Evolutionary conservation across 2,797 vertebrate genomes (phyloP).

Genomic region (Monodelphis domestica): DNA sequence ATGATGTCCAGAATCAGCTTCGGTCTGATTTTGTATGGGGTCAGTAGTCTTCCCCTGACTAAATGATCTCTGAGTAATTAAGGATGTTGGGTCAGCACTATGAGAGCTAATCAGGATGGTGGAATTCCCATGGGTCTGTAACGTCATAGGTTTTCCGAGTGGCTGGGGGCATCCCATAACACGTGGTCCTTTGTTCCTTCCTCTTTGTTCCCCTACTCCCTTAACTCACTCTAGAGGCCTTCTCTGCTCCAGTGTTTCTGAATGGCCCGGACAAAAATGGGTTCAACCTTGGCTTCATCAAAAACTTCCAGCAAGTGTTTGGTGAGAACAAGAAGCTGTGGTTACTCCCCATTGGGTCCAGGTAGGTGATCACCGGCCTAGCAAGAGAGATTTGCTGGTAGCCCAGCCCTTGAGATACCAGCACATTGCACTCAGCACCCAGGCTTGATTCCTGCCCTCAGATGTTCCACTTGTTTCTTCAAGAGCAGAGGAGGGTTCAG

Average conservation of each 20-base stretch:
- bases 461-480: constrained; percentile 35
- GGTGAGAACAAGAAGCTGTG: constrained; percentile 94
- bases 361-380: constrained; percentile 84
- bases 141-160: constrained; percentile 32
- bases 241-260: constrained; percentile 94
- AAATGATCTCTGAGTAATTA: constrained; percentile 46
- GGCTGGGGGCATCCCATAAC: background rate
- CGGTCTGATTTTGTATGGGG: constrained; percentile 34
- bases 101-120: constrained; percentile 37
- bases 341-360: constrained; percentile 94
- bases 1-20: background rate
- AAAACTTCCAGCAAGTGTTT: constrained; percentile 96
- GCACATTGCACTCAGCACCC: constrained; percentile 44
- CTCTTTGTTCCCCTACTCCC: constrained; percentile 41
- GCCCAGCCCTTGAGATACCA: constrained; percentile 4
- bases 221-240: constrained; percentile 90
- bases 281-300: constrained; percentile 93
- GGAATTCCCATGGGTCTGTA: constrained; percentile 32
- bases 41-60: constrained; percentile 43
- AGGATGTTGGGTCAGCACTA: background rate
- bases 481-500: constrained; percentile 19
- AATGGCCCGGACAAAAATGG: constrained; percentile 95
- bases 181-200: constrained; percentile 49
- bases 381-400: constrained; percentile 45
- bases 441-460: background rate